Conservation (phyloP, 2,888 invertebrate species). For the Tinea pellionella region DNA sequence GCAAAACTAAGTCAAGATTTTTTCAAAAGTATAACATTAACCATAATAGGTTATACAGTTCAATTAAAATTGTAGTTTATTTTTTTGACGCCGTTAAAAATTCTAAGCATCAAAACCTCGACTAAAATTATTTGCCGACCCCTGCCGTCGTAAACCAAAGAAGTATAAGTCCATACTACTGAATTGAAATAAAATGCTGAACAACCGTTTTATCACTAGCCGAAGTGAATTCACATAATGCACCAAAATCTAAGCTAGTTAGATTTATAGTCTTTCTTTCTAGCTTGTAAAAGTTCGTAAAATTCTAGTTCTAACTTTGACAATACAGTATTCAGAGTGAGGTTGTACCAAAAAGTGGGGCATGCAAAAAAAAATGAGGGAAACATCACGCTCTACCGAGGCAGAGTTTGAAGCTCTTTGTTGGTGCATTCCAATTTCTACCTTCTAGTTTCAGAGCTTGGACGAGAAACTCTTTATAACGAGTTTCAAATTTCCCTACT, state of each 20-base stretch:
- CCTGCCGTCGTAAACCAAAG: no score
- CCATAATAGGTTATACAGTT: no score
- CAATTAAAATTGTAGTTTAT: no score
- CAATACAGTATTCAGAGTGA: neutral
- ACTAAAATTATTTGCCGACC: no score
- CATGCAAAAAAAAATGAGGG: slow-evolving; percentile 7
- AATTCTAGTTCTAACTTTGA: neutral
- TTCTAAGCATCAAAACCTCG: no score
- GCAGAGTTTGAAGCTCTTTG: neutral
- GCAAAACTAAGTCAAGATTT: no score
- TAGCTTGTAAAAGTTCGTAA: neutral
- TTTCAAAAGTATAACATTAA: no score
- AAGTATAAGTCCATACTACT: no score
- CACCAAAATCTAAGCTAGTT: neutral
- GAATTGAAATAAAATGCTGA: neutral
- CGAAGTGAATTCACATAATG: neutral
- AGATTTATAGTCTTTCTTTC: neutral
- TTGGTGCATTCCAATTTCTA: neutral
- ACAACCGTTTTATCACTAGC: neutral
- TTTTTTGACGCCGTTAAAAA: no score
- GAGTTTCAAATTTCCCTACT: neutral
- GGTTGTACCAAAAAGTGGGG: neutral
- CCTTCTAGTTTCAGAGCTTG: neutral
- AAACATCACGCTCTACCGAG: neutral
- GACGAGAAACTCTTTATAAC: neutral